Percentiles rank a stretch among this genome's conserved stretches.
Evolutionary conservation across 2,113 vertebrate genomes (phyloP).

Genomic region (Sapayoa aenigma): DNA sequence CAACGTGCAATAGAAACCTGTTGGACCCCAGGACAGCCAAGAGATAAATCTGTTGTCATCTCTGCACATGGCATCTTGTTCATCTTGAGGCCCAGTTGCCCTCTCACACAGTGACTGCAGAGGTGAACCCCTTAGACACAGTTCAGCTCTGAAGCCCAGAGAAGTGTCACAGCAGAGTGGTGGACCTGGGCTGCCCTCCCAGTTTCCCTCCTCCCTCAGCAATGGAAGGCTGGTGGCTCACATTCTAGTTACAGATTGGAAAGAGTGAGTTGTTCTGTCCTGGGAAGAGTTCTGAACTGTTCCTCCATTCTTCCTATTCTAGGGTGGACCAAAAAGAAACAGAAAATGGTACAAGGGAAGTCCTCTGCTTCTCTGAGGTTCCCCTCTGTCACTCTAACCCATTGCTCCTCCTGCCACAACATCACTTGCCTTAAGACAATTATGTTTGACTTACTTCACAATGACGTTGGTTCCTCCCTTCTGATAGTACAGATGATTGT

Average conservation of each 20-base stretch:
- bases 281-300: background rate
- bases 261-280: background rate
- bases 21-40: background rate
- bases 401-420: background rate
- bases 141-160: background rate
- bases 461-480: slow-evolving; percentile 85
- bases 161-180: background rate
- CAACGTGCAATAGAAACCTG: background rate
- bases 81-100: background rate
- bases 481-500: slow-evolving; percentile 90
- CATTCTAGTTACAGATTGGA: background rate
- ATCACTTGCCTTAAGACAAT: background rate
- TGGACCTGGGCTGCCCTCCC: background rate
- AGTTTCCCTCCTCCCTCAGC: background rate
- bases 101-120: background rate
- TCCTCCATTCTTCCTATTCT: background rate
- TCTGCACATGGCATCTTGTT: background rate
- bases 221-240: background rate
- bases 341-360: background rate
- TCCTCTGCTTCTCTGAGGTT: background rate
- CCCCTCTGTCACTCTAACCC: background rate
- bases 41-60: background rate
- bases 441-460: slow-evolving; percentile 76
- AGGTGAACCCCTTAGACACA: background rate
- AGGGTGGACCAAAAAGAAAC: background rate